Conservation (phyloP, 1,140 invertebrate genomes). For the Drosophila leontia region DNA sequence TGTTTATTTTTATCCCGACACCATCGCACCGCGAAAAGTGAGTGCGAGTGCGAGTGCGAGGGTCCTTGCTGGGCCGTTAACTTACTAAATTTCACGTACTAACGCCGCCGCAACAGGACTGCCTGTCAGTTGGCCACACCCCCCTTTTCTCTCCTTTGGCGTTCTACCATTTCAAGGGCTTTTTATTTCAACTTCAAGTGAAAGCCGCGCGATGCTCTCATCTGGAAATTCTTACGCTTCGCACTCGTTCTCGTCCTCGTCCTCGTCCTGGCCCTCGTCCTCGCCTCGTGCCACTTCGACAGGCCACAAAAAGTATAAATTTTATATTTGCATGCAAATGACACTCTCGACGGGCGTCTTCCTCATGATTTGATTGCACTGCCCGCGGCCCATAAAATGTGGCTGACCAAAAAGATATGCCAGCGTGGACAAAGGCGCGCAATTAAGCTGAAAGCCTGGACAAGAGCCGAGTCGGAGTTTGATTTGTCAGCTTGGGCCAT, state of each 20-base stretch:
- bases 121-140: slow-evolving; percentile 50
- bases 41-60: slow-evolving; percentile 34
- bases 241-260: not conserved
- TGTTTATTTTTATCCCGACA: slow-evolving; percentile 50
- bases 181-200: slow-evolving; percentile 58
- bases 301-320: slow-evolving; percentile 34
- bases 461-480: slow-evolving; percentile 20
- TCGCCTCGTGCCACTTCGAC: slow-evolving; percentile 11
- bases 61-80: slow-evolving; percentile 53
- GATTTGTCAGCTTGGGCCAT: slow-evolving; percentile 15
- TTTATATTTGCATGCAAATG: slow-evolving; percentile 55
- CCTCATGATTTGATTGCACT: slow-evolving; percentile 52
- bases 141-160: not conserved
- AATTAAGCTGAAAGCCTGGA: slow-evolving; percentile 58
- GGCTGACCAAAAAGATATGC: slow-evolving; percentile 29
- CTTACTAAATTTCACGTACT: slow-evolving; percentile 58
- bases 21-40: slow-evolving; percentile 42
- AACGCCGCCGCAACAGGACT: slow-evolving; percentile 36
- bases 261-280: not conserved
- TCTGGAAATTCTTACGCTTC: slow-evolving; percentile 40
- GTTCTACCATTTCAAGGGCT: slow-evolving; percentile 50
- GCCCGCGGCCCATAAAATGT: slow-evolving; percentile 36
- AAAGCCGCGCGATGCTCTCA: slow-evolving; percentile 24
- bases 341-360: slow-evolving; percentile 47
- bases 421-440: slow-evolving; percentile 24